These are phyloP conservation scores for Mechanitis messenoides DNA, from an alignment of 2,888 invertebrate species.

Conservation along the genomic window DNA sequence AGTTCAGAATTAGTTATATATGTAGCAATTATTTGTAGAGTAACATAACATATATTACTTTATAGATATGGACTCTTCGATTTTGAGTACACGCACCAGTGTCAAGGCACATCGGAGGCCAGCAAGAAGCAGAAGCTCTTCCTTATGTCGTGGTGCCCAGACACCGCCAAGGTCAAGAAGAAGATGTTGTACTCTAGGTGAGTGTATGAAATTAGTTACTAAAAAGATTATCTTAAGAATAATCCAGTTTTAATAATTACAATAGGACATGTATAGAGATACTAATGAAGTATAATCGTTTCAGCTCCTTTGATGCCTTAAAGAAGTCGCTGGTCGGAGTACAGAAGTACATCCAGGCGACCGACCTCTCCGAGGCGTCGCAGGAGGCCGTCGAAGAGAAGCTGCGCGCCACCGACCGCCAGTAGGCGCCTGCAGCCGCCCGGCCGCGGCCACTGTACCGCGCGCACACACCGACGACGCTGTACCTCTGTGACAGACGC, in stretches of 20 bases:
- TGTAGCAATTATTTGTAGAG: too few species aligned
- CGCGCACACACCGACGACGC: constrained; percentile 12
- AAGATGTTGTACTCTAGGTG: constrained; percentile 89
- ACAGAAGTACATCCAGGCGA: constrained; percentile 98
- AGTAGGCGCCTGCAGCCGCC: constrained; percentile 75
- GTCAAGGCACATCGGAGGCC: constrained; percentile 97
- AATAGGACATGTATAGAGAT: too few species aligned
- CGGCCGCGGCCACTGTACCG: constrained; percentile 35
- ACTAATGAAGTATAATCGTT: constrained; percentile 17
- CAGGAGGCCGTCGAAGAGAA: constrained; percentile 96
- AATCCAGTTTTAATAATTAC: too few species aligned
- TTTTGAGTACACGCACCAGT: constrained; percentile 98
- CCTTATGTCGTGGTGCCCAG: constrained; percentile 99
- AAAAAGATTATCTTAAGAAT: too few species aligned
- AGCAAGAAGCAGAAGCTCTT: constrained; percentile 98
- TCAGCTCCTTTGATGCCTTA: constrained; percentile 97
- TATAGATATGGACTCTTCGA: constrained; percentile 94
- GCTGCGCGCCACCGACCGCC: constrained; percentile 95
- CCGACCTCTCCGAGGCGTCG: constrained; percentile 95
- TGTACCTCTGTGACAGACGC: background rate
- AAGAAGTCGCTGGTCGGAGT: constrained; percentile 98
- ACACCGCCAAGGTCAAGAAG: constrained; percentile 95
- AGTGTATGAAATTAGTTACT: constrained; percentile 21
- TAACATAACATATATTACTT: background rate
- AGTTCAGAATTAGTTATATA: too few species aligned